A percentile compares a stretch with the other conserved stretches of the same genome.
Conservation (phyloP, 2,888 invertebrate species). For the Heliconius charithonia region DNA sequence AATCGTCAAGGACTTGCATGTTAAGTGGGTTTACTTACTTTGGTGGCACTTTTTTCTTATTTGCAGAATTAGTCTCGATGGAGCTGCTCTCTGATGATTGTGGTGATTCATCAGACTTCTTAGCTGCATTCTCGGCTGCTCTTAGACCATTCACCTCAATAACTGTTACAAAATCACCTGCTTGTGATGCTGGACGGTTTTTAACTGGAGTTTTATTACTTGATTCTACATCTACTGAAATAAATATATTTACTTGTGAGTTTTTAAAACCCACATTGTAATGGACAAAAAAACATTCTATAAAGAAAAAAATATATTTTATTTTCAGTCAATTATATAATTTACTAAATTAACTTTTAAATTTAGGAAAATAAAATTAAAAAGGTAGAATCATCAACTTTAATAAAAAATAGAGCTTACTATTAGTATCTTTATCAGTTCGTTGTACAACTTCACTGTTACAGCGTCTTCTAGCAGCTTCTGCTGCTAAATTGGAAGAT, state of each 20-base stretch:
- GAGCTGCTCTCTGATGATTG: conserved; percentile 82
- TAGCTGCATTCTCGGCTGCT: conserved; percentile 76
- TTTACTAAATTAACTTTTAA: background rate
- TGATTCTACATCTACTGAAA: conserved; percentile 70
- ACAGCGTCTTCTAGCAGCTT: conserved; percentile 75
- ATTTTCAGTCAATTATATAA: background rate
- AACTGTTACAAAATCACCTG: conserved; percentile 91
- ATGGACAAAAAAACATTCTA: background rate
- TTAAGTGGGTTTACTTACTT: conserved; percentile 71
- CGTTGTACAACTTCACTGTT: conserved; percentile 80
- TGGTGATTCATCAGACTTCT: conserved; percentile 72
- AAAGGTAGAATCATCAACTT: background rate
- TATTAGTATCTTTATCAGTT: conserved; percentile 68
- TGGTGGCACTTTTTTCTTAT: conserved; percentile 87
- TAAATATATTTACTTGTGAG: conserved; percentile 22
- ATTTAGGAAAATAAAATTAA: background rate
- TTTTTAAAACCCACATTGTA: background rate
- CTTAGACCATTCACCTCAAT: conserved; percentile 94
- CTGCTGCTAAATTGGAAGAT: conserved; percentile 81
- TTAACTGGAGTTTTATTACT: conserved; percentile 73
- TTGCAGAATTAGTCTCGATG: conserved; percentile 80
- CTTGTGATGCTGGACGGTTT: conserved; percentile 81
- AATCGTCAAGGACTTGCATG: no score
- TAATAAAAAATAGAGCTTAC: conserved; percentile 53
- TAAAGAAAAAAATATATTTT: background rate